phyloP scores from a whole-genome alignment of 1,140 invertebrate genomes.

The Bombus confusus region DNA sequence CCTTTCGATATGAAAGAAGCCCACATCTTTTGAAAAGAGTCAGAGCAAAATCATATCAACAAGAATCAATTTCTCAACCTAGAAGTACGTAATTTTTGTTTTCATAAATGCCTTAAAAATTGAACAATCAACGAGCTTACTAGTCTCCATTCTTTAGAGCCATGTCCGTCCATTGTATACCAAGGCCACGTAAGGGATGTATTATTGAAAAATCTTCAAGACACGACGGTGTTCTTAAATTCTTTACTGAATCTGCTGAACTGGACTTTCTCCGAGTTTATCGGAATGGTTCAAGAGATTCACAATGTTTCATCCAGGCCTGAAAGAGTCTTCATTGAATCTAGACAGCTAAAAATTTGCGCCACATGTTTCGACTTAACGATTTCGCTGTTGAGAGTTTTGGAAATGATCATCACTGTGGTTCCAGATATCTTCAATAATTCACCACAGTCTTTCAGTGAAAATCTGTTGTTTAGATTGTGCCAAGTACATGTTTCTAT shows the following conservation, averaged over 20 bases:
- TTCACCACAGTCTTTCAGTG: constrained; percentile 83
- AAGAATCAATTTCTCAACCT: constrained; percentile 79
- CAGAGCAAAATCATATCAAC: constrained; percentile 79
- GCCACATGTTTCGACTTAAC: constrained; percentile 91
- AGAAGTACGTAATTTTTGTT: constrained; percentile 78
- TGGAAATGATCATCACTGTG: constrained; percentile 90
- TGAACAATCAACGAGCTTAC: neutral
- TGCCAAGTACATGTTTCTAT: constrained; percentile 83
- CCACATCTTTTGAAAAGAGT: constrained; percentile 84
- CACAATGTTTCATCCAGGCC: constrained; percentile 83
- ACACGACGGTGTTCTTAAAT: constrained; percentile 87
- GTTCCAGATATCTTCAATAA: constrained; percentile 86
- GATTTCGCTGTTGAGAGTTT: constrained; percentile 87
- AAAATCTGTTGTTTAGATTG: constrained; percentile 86
- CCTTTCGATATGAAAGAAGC: constrained; percentile 88
- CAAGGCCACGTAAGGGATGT: constrained; percentile 84
- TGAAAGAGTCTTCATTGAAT: constrained; percentile 87
- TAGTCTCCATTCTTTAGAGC: constrained; percentile 81
- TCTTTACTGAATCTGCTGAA: constrained; percentile 92
- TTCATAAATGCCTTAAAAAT: constrained; percentile 15
- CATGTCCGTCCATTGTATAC: constrained; percentile 85
- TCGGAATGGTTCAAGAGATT: constrained; percentile 93
- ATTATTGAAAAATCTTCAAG: constrained; percentile 77
- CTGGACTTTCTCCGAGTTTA: constrained; percentile 95
- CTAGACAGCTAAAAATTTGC: constrained; percentile 91